Evolutionary conservation across 2,797 vertebrate genomes (phyloP), one percentile per base, ranked within the genome.

Genomic region (Orientallactaga sibirica): DNA sequence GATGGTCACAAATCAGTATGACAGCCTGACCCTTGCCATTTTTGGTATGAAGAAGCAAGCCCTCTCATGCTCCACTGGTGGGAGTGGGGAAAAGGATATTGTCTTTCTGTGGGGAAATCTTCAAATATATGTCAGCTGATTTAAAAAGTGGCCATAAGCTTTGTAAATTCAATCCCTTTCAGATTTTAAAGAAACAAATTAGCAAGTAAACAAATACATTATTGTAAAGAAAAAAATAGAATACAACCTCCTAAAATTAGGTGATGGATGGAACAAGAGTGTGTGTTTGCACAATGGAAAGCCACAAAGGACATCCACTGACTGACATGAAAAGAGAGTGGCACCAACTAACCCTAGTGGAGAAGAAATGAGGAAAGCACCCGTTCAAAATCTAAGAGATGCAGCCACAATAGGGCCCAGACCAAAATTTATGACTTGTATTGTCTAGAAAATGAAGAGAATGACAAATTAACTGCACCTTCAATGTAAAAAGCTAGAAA

Each of bases 121-220:
- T 78, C 67, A 80, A 90, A 77, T 75, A 19, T 12, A 2, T n/a
- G n/a, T 41, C 55, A 89, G 77, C 91, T 43, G 27, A 76, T 12
- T 29, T 41, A 66, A 48, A 71, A 19, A 12, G 11, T 14, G n/a
- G 15, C 41, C 62, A 29, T 41, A 1, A 55, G 76, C 4, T 9
- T 68, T 19, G 52, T n/a, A 52, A 87, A 81, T 73, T 84, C 4
- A 29, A 66, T 70, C 43, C 33, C 75, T 58, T 58, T 84, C 66
- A 92, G 80, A 75, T 82, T 75, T 91, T 82, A 90, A 90, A 64
- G 41, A 79, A 89, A 70, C 37, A 70, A 87, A 68, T 68, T 22
- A 85, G 78, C 25, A 29, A 81, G 9, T 79, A 18, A 52, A 67
- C 37, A 70, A 80, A 71, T 37, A 73, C 10, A 86, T 70, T 37